phyloP scores from a whole-genome alignment of 2,797 vertebrate genomes.

The Avahi laniger region DNA sequence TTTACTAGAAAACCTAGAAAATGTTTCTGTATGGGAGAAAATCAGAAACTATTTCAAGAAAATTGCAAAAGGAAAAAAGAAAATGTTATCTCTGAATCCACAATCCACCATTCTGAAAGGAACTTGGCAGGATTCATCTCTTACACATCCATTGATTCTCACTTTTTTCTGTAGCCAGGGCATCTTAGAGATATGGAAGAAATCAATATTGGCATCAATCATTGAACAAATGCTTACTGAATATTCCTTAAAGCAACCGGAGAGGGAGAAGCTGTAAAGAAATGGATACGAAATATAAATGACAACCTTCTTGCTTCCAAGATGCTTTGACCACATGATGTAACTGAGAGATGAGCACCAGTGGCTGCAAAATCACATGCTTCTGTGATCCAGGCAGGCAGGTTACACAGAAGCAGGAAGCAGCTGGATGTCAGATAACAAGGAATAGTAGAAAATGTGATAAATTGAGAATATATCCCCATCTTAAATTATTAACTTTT shows the following conservation, averaged over 20 bases:
- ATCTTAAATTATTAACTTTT: background rate
- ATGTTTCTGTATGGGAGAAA: background rate
- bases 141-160: background rate
- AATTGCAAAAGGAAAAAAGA: background rate
- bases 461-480: background rate
- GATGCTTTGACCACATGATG: background rate
- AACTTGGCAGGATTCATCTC: background rate
- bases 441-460: background rate
- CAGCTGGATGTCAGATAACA: background rate
- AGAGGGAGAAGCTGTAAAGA: background rate
- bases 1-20: background rate
- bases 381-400: background rate
- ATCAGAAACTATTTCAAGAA: background rate
- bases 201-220: conserved; percentile 43
- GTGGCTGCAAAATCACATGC: background rate
- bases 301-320: background rate
- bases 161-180: background rate
- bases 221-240: conserved; percentile 32
- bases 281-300: background rate
- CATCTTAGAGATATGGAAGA: conserved; percentile 22
- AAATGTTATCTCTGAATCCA: background rate
- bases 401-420: background rate
- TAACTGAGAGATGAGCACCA: background rate
- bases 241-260: background rate
- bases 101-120: background rate